phyloP scores from a whole-genome alignment of 2,797 vertebrate genomes.

The Corythornis leucogaster region DNA sequence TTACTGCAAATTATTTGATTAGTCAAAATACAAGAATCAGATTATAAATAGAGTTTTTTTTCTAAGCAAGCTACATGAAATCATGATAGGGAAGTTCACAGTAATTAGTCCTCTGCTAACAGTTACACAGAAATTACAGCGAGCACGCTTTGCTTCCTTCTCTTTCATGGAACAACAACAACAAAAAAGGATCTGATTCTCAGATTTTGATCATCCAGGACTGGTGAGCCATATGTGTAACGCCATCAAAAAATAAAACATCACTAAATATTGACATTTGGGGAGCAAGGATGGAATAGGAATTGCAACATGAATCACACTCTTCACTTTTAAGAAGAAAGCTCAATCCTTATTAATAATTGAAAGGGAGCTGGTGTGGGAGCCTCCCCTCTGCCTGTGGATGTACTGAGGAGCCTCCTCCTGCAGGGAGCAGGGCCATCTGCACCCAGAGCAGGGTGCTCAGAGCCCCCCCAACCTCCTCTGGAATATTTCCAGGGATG shows the following conservation, averaged over 20 bases:
- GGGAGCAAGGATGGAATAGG: neutral
- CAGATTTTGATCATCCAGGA: neutral
- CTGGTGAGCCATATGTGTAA: neutral
- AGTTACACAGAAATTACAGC: neutral
- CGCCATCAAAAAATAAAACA: neutral
- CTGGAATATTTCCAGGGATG: neutral
- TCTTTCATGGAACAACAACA: neutral
- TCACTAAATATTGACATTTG: constrained; percentile 21
- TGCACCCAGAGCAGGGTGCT: neutral
- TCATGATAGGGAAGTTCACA: neutral
- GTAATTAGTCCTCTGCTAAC: constrained; percentile 24
- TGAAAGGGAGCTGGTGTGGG: neutral
- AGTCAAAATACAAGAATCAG: constrained; percentile 33
- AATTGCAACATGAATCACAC: constrained; percentile 4
- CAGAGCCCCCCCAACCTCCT: neutral
- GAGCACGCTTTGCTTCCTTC: neutral
- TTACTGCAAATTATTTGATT: constrained; percentile 28
- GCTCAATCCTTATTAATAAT: neutral
- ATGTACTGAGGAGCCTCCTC: neutral
- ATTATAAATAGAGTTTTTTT: constrained; percentile 2
- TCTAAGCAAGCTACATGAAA: neutral
- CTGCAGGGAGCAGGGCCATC: neutral
- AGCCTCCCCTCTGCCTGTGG: no score
- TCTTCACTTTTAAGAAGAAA: neutral
- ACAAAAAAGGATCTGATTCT: neutral